A percentile compares a stretch with the other conserved stretches of the same genome.
phyloP scores from a whole-genome alignment of 2,888 invertebrate genomes.

The Noctua comes region DNA sequence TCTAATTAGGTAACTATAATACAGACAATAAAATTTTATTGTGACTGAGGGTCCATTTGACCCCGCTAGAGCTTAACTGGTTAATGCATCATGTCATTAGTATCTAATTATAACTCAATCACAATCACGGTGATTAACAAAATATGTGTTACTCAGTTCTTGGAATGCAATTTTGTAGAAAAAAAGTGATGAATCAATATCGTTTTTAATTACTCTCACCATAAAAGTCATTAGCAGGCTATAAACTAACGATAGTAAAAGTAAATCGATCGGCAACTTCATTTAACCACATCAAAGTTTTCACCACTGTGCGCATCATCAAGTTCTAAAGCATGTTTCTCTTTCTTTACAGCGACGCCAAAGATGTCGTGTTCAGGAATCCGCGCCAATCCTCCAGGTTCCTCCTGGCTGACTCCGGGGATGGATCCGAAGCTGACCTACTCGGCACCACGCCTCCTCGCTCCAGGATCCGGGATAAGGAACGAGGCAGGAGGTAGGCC shows the following conservation, averaged over 20 bases:
- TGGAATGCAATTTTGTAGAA: too few relatives aligned
- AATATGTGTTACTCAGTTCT: too few relatives aligned
- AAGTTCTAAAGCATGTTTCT: conserved; percentile 6
- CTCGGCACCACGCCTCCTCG: conserved; percentile 95
- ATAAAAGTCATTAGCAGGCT: neutral
- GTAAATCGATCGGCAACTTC: neutral
- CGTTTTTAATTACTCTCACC: too few relatives aligned
- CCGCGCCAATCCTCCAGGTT: conserved; percentile 76
- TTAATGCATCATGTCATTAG: too few relatives aligned
- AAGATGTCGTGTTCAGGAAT: conserved; percentile 83
- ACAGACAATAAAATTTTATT: too few relatives aligned
- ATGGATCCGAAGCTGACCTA: conserved; percentile 90
- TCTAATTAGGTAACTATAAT: too few relatives aligned
- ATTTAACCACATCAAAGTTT: neutral
- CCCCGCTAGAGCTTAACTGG: too few relatives aligned
- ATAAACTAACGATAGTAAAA: neutral
- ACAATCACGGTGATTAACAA: too few relatives aligned
- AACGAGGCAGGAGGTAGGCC: conserved; percentile 87
- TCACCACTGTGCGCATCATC: neutral
- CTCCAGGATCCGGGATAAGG: conserved; percentile 92
- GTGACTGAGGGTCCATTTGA: too few relatives aligned
- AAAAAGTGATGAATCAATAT: too few relatives aligned
- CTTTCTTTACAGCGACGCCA: conserved; percentile 74
- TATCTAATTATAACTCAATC: too few relatives aligned
- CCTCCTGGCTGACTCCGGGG: conserved; percentile 83